phyloP scores from a whole-genome alignment of 2,888 invertebrate species.

The Luperina nickerlii region DNA sequence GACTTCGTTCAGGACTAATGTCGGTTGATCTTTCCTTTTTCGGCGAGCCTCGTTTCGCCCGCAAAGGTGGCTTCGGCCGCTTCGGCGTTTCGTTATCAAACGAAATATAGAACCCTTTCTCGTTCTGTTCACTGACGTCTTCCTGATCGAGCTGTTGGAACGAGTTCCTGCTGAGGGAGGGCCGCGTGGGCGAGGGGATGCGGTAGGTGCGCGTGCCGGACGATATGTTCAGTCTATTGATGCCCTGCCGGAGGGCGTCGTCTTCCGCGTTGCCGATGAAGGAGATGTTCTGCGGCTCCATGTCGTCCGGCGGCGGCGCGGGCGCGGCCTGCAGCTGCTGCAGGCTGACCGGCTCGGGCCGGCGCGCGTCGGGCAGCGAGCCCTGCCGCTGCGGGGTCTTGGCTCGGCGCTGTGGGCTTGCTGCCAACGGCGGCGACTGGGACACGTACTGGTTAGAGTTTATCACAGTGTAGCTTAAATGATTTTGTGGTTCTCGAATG shows the following conservation, averaged over 20 bases:
- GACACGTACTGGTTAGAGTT: constrained; percentile 90
- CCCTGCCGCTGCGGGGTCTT: constrained; percentile 90
- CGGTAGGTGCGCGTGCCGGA: constrained; percentile 97
- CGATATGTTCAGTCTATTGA: constrained; percentile 95
- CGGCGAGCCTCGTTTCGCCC: constrained; percentile 94
- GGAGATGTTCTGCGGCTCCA: constrained; percentile 98
- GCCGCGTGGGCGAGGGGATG: constrained; percentile 96
- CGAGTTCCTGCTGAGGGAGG: constrained; percentile 92
- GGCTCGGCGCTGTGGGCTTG: constrained; percentile 74
- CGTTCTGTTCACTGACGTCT: constrained; percentile 87
- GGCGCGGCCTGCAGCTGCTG: constrained; percentile 90
- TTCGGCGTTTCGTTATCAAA: constrained; percentile 97
- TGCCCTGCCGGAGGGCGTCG: constrained; percentile 91
- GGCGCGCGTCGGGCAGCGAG: constrained; percentile 81
- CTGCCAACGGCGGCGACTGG: constrained; percentile 89
- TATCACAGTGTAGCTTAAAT: constrained; percentile 90
- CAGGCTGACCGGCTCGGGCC: constrained; percentile 85
- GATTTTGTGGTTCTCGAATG: constrained; percentile 87
- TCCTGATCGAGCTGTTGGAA: constrained; percentile 91
- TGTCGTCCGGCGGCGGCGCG: constrained; percentile 92
- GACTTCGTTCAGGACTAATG: constrained; percentile 80
- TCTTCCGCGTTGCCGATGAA: constrained; percentile 94
- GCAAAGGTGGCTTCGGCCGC: constrained; percentile 96
- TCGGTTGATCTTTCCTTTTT: constrained; percentile 92
- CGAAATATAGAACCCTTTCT: constrained; percentile 98